Evolutionary conservation across 1,140 invertebrate genomes (phyloP), one percentile per base, ranked within the genome.

Genomic region (Drosophila virilis): DNA sequence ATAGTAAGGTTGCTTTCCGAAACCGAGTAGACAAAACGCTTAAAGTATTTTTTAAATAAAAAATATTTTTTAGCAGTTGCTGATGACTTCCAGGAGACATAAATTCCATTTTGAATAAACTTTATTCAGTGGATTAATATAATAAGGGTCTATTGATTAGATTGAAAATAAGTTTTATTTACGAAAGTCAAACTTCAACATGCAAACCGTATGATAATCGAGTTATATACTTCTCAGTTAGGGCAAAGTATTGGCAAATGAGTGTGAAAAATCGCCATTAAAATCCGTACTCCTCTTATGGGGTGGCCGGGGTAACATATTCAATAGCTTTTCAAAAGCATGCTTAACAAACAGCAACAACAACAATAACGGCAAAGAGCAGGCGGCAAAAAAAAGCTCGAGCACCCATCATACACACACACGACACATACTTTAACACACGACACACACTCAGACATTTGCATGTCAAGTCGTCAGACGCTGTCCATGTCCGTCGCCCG

Each of bases 311-410:
- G 45, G 79, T 55, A 88, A 83, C 83, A 84, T 89, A 83, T 88
- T 88, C 84, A 88, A 88, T 88, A 75, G 83, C 84, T 89, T 77
- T 86, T 88, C 62, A 89, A 88, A 84, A 88, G 83, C 80, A 73
- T 84, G 73, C 84, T 89, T 89, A 80, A 88, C 77, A 73, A 70
- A 77, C 73, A 57, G 64, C 59, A 65, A 50, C 62, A 79, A 46
- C 61, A 80, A 58, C 73, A 80, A 66, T 76, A 79, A 55, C 60
- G 79, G 65, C 66, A 71, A 70, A 88, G 50, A 64, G 60, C 65
- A 71, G 57, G 60, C 55, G 38, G 42, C 46, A 61, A 52, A 79
- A 77, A 83, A 84, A 67, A 51, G 64, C 61, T 71, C 68, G 61
- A 54, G 65, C 68, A 67, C 52, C 46, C 77, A 74, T 70, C 65